Evolutionary conservation across 2,797 vertebrate genomes (phyloP).

Genomic region (Arnoldichthys spilopterus): DNA sequence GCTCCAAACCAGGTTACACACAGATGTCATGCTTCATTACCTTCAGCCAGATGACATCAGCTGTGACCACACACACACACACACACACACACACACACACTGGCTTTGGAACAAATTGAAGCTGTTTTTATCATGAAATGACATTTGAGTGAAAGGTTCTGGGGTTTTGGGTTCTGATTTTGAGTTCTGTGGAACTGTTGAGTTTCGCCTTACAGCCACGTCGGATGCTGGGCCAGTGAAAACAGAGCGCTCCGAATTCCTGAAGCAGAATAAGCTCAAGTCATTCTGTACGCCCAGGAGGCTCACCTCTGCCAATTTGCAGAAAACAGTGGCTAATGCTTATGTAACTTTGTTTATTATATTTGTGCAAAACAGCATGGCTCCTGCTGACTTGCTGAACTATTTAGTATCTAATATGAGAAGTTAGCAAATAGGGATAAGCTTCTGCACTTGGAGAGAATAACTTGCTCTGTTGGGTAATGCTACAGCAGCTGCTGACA

Average conservation of each 20-base stretch:
- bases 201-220: constrained; percentile 6
- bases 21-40: constrained; percentile 81
- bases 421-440: neutral
- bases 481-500: neutral
- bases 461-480: neutral
- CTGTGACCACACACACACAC: constrained; percentile 61
- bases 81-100: constrained; percentile 13
- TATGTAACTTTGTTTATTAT: neutral
- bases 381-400: neutral
- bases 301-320: neutral
- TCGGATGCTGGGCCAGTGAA: constrained; percentile 23
- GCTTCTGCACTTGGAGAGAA: neutral
- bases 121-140: neutral
- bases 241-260: constrained; percentile 34
- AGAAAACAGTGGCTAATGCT: neutral
- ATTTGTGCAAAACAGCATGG: neutral
- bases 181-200: constrained; percentile 3
- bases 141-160: neutral
- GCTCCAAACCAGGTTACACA: constrained; percentile 80
- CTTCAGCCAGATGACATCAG: constrained; percentile 69
- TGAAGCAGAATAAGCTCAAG: neutral
- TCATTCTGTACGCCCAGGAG: neutral
- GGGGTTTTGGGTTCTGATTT: neutral
- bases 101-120: neutral
- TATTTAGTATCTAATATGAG: neutral